phyloP scores from a whole-genome alignment of 2,113 vertebrate genomes.

The Miniopterus natalensis region DNA sequence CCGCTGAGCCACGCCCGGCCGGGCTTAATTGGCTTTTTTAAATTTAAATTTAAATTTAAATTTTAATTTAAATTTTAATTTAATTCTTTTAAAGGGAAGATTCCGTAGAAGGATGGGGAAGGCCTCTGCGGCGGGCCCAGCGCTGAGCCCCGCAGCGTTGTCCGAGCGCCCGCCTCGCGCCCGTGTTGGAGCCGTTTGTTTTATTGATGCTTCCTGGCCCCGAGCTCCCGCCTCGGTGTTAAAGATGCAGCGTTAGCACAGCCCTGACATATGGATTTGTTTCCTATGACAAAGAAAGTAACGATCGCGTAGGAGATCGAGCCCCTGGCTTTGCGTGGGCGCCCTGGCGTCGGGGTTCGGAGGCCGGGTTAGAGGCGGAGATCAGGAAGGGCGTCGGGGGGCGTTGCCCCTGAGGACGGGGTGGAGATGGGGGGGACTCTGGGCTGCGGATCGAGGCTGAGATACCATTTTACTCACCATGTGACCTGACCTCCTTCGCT shows the following conservation, averaged over 20 bases:
- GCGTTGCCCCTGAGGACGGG: neutral
- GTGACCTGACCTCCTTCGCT: neutral
- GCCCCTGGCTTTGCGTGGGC: conserved; percentile 60
- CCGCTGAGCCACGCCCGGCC: too few species aligned
- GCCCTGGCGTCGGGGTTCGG: conserved; percentile 60
- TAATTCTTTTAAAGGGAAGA: neutral
- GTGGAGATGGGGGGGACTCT: neutral
- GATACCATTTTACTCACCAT: neutral
- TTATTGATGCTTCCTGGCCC: conserved; percentile 82
- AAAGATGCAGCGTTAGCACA: conserved; percentile 74
- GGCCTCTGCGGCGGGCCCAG: conserved; percentile 53
- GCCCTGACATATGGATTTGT: conserved; percentile 75
- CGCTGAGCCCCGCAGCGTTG: neutral
- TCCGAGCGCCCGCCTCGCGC: conserved; percentile 59
- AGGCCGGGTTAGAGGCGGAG: neutral
- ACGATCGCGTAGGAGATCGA: conserved; percentile 62
- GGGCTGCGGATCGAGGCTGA: neutral
- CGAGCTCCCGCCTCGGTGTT: conserved; percentile 71
- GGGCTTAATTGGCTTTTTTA: too few species aligned
- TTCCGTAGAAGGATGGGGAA: conserved; percentile 35
- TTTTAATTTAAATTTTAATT: neutral
- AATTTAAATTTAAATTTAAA: too few species aligned
- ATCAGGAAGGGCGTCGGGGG: neutral
- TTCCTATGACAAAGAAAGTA: conserved; percentile 81
- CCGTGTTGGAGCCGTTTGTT: conserved; percentile 71